Evolutionary conservation across 1,140 invertebrate genomes (phyloP), one percentile per base, ranked within the genome.

Genomic region (Bursaphelenchus mucronatus): DNA sequence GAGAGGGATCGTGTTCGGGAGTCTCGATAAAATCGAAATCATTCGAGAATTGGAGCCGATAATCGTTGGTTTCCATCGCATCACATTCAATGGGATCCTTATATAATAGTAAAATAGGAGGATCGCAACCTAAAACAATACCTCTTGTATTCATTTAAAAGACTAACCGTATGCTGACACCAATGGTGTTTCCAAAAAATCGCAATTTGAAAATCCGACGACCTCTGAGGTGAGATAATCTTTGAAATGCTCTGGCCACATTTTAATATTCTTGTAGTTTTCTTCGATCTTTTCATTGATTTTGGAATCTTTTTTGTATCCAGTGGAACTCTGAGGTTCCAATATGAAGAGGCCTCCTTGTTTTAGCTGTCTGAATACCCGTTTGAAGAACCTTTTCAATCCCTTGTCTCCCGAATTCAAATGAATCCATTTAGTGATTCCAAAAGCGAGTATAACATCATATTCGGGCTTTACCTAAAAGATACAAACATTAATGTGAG

Each of bases 371-470:
- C 87, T 86, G 79, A 89, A 93, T 85, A 94, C 92, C 10, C 93
- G 85, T 68, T 89, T 88, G 81, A 98, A 98, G 51, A 90, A 87
- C 67, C 90, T 85, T 82, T 94, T 95, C n/a, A 99, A 81, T 4
- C 94, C 95, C 13, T 86, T 86, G 83, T 99, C 95, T 8, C 94
- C 92, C 86, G 89, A 94, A 83, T 98, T 97, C 10, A 98, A 84
- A 82, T 98, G 95, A 71, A 98, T 87, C 94, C 94, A 98, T 83
- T 99, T 98, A 3, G 93, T 96, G 10, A 95, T 87, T 43, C 91
- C 94, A 4, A 98, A 85, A 80, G 93, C 96, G 9, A 98, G 81
- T 66, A 99, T 95, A 54, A 57, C 19, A 39, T 69, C 11, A 11
- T n/a, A 52, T 41, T 21, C 57, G 2, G 41, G 40, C 21, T 46